Conservation (phyloP, 2,888 invertebrate genomes). For the Ctena decussata region DNA sequence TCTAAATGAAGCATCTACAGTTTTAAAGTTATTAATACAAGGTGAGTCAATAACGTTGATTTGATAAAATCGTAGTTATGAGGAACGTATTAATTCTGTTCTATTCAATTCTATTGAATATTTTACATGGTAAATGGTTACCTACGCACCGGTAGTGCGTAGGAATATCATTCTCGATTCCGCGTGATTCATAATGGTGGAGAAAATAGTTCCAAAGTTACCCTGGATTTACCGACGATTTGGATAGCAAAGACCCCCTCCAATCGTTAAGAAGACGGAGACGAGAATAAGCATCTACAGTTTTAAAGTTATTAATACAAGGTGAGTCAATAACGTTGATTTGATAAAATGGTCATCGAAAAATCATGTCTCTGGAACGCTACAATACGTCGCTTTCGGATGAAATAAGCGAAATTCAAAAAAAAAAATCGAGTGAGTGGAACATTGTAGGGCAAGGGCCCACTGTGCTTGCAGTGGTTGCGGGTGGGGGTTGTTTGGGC, state of each 20-base stretch:
- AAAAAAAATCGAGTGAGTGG: no score
- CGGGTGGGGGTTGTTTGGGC: no score
- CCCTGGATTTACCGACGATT: not conserved
- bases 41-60: no score
- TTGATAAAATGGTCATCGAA: not conserved
- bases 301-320: not conserved
- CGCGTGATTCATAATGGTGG: not conserved
- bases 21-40: not conserved
- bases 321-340: not conserved
- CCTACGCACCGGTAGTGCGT: not conserved
- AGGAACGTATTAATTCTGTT: slow-evolving; percentile 6
- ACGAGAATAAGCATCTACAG: not conserved
- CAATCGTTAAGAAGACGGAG: not conserved
- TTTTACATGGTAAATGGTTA: slow-evolving; percentile 3
- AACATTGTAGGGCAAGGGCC: no score
- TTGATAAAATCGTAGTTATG: slow-evolving; percentile 3
- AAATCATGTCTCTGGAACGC: no score
- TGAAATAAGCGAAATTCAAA: no score
- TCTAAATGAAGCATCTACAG: not conserved
- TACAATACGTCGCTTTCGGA: no score
- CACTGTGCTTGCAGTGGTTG: no score
- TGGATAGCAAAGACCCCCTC: not conserved
- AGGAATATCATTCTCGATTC: not conserved
- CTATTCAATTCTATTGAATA: not conserved
- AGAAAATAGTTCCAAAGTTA: not conserved